These are phyloP conservation scores for Unio pictorum DNA, from an alignment of 2,888 invertebrate species.

Conservation along the genomic window DNA sequence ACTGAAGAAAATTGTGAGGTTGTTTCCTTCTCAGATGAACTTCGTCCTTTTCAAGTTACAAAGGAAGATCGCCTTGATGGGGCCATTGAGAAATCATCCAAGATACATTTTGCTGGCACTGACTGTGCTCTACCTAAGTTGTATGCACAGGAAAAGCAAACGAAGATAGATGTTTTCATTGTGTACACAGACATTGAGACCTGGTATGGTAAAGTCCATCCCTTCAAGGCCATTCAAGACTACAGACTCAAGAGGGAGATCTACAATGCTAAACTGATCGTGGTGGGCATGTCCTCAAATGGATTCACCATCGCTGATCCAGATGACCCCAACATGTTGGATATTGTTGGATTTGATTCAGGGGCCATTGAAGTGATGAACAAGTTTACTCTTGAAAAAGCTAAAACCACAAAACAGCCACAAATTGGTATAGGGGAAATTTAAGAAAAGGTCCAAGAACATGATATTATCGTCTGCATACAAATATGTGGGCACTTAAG, in stretches of 20 bases:
- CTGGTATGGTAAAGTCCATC: conserved; percentile 72
- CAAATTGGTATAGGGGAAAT: no score
- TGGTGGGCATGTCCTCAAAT: conserved; percentile 64
- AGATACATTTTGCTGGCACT: conserved; percentile 43
- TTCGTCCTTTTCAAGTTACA: conserved; percentile 34
- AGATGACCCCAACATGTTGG: conserved; percentile 71
- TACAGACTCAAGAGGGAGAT: conserved; percentile 75
- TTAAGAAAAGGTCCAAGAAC: no score
- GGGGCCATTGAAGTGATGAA: conserved; percentile 68
- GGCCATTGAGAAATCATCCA: conserved; percentile 30
- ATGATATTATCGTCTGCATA: no score
- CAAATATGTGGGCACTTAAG: no score
- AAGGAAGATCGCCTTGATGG: conserved; percentile 31
- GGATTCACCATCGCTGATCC: conserved; percentile 71
- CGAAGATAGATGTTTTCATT: conserved; percentile 81
- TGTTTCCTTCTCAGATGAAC: no score
- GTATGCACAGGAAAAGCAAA: conserved; percentile 78
- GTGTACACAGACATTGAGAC: conserved; percentile 78
- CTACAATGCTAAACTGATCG: conserved; percentile 54
- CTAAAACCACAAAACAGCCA: no score
- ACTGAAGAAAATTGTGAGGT: no score
- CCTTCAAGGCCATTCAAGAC: conserved; percentile 74
- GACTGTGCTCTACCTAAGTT: conserved; percentile 70
- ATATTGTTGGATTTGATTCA: conserved; percentile 71
- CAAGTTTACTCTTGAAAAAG: conserved; percentile 50